phyloP scores from a whole-genome alignment of 2,797 vertebrate species.

The Sparus aurata region DNA sequence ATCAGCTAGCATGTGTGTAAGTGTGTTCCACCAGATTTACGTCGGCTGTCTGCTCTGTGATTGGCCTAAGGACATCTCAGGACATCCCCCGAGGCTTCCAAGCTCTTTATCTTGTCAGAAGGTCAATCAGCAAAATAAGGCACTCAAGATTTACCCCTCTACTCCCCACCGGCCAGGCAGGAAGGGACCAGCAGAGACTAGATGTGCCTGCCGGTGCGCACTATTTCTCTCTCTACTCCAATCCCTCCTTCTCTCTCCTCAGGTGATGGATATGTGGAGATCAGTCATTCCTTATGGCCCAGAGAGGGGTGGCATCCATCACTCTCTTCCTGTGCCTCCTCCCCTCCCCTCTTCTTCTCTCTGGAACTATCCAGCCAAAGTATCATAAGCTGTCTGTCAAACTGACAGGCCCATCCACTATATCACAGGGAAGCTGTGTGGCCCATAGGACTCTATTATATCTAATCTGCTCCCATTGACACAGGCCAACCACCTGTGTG shows the following conservation, averaged over 20 bases:
- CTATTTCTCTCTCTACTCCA: constrained; percentile 9
- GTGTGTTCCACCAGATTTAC: constrained; percentile 62
- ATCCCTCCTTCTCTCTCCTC: constrained; percentile 41
- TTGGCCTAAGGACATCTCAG: constrained; percentile 63
- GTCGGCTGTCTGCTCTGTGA: constrained; percentile 51
- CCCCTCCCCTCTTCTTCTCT: constrained; percentile 31
- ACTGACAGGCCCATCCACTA: constrained; percentile 79
- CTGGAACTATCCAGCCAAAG: constrained; percentile 48
- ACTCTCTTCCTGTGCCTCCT: constrained; percentile 46
- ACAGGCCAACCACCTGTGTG: constrained; percentile 50
- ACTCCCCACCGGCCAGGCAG: constrained; percentile 6
- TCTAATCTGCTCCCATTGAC: constrained; percentile 79
- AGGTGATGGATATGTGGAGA: constrained; percentile 80
- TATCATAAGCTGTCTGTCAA: constrained; percentile 76
- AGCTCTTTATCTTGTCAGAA: constrained; percentile 80
- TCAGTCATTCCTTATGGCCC: constrained; percentile 81
- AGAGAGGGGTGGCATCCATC: constrained; percentile 81
- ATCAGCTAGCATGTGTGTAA: constrained; percentile 32
- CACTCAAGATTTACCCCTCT: constrained; percentile 72
- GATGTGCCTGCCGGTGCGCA: constrained; percentile 20
- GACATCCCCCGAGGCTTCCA: constrained; percentile 46
- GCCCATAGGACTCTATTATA: constrained; percentile 85
- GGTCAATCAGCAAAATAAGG: constrained; percentile 79
- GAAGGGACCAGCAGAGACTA: constrained; percentile 28
- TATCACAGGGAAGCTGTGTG: constrained; percentile 72